These are phyloP conservation scores for Lerema accius DNA, from an alignment of 1,140 invertebrate genomes.

Conservation along the genomic window DNA sequence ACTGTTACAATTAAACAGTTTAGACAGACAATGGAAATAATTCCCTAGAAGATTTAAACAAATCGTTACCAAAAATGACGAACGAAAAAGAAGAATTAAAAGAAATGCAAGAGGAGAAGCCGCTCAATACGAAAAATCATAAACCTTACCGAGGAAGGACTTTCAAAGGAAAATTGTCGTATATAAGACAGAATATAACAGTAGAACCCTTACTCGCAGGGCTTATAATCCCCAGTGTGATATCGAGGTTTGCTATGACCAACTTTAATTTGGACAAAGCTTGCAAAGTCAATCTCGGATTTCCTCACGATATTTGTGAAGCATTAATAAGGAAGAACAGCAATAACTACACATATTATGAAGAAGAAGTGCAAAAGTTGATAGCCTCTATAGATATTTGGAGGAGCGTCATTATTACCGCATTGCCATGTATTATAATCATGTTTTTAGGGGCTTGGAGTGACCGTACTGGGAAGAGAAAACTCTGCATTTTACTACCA, in stretches of 20 bases:
- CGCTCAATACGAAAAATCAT: slow-evolving; percentile 53
- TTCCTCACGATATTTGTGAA: slow-evolving; percentile 81
- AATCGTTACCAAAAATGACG: slow-evolving; percentile 50
- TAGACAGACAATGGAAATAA: slow-evolving; percentile 53
- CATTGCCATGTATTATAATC: slow-evolving; percentile 83
- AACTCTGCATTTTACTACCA: slow-evolving; percentile 92
- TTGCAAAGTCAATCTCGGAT: slow-evolving; percentile 83
- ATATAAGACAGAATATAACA: slow-evolving; percentile 77
- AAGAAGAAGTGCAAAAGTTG: slow-evolving; percentile 81
- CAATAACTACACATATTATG: slow-evolving; percentile 73
- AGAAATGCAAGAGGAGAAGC: slow-evolving; percentile 61
- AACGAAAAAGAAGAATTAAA: slow-evolving; percentile 53
- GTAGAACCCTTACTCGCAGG: slow-evolving; percentile 84
- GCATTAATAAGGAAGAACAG: slow-evolving; percentile 73
- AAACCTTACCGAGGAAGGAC: slow-evolving; percentile 53
- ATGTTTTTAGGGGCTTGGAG: slow-evolving; percentile 86
- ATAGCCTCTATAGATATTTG: slow-evolving; percentile 83
- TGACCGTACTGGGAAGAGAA: slow-evolving; percentile 88
- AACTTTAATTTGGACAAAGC: slow-evolving; percentile 86
- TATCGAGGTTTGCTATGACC: slow-evolving; percentile 81
- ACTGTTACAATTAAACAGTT: slow-evolving; percentile 40
- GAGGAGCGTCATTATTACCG: slow-evolving; percentile 83
- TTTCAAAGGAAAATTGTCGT: slow-evolving; percentile 58
- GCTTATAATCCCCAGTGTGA: slow-evolving; percentile 82
- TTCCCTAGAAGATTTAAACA: slow-evolving; percentile 31